Evolutionary conservation across 92 coral and sea anemone species (phyloP).

Genomic region (Anthopleura xanthogrammica): DNA sequence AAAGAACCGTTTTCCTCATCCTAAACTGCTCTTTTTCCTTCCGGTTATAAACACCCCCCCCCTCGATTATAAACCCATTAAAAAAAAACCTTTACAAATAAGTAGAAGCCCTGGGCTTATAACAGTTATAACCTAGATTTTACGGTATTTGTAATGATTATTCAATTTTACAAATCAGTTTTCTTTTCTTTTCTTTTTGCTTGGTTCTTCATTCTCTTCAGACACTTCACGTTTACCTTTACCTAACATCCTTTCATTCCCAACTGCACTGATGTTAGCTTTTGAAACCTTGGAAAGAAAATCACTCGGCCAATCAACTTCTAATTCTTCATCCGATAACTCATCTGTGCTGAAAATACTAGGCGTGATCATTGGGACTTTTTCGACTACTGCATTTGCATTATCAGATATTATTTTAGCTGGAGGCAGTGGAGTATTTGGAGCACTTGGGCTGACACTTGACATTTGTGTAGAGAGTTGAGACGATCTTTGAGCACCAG

Average conservation of each 20-base stretch:
- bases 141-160: neutral
- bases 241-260: neutral
- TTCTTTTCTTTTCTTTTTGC: slow-evolving; percentile 27
- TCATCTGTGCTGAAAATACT: slow-evolving; percentile 69
- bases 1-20: too few relatives aligned
- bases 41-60: too few relatives aligned
- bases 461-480: neutral
- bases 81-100: too few relatives aligned
- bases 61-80: too few relatives aligned
- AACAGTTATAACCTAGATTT: neutral
- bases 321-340: slow-evolving; percentile 72
- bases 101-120: too few relatives aligned
- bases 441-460: neutral
- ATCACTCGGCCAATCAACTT: slow-evolving; percentile 60
- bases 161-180: neutral
- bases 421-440: neutral
- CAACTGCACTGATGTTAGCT: neutral
- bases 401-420: neutral
- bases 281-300: slow-evolving; percentile 23
- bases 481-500: slow-evolving; percentile 3
- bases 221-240: slow-evolving; percentile 1
- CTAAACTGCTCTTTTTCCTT: too few relatives aligned
- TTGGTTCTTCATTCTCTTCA: slow-evolving; percentile 15
- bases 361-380: neutral
- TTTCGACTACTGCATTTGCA: neutral